Base-by-base conservation (phyloP, 2,113 vertebrate species). In the Arothron firmamentum region DNA sequence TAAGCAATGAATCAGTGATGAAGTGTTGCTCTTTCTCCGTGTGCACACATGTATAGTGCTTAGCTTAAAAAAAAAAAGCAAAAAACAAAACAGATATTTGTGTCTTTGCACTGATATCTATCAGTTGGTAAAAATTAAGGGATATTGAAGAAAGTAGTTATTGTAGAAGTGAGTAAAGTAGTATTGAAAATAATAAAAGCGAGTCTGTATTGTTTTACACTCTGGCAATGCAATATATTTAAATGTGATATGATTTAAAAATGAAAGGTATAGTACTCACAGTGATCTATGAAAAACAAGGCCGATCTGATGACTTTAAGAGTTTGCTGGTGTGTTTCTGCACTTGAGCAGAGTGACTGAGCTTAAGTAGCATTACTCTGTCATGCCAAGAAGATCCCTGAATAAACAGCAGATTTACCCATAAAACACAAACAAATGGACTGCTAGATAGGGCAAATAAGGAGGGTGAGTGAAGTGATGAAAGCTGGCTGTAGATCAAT, bases 1-100 rank as follows among this genome's bases (percentile, higher is more conserved):
- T 93, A 90, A 91, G 92, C 78, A 65, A 91, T 92, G 83, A 80
- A 70, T 88, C 87, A 88, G 52, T 65, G 70, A 65, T 56, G 48
- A 66, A 54, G 17, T n/a, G 18, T 2, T 6, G 4, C 47, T 6
- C 47, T 68, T n/a, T 58, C 31, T 58, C 5, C 14, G 43, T 45
- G 13, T 45, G 43, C 43, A 45, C 34, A 12, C 34, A 31, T 31
- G 34, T 38, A 38, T 38, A 12, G 1, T n/a, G n/a, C n/a, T n/a
- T 1, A 38, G 34, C 12, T 38, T 28, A 28, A 28, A 28, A 5
- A 28, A 6, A 28, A 28, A 28, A 28, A 5, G 1, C 25, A 5
- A 1, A 28, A 28, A 28, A 4, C 3, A 28, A 4, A 28, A 28
- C 28, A 28, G 34, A 38, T 38, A 12, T 38, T 11, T 45, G 58